Base-by-base conservation (phyloP, 53 echinoderm and acorn worm genomes). In the Echinometra lucunter region DNA sequence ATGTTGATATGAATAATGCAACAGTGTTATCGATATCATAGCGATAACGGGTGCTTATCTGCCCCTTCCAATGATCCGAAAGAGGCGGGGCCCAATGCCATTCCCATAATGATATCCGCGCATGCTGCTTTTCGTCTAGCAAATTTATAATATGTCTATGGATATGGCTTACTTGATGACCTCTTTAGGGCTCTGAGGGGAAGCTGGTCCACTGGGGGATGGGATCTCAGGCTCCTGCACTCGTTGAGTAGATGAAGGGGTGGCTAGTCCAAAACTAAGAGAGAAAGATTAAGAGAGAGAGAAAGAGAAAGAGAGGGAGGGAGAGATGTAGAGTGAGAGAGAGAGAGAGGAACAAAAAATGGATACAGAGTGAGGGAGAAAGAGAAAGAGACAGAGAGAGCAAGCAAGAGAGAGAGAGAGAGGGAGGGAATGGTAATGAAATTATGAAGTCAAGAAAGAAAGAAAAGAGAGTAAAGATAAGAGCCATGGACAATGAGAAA, bases 201-300 rank as follows among this genome's bases (percentile, higher is more conserved):
- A 88, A 47, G 93, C 66, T 89, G 95, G 93, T 81, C 83, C 95
- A 34, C 66, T 58, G 57, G 93, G 63, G 19, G 82, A 18, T 57
- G 56, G 35, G 4, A 38, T 78, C n/a, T 95, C 95, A 10, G 45
- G 66, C 25, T 95, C 95, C 19, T 17, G 78, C 21, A 78, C 2
- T 78, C 78, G 1, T 82, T 92, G 30, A 81, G 87, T 56, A 89
- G 78, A 91, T 30, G 95, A 30, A 4, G 92, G 95, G 69, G 96
- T 44, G 42, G 96, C 85, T 88, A 96, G 75, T n/a, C 96, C 95
- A 95, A 94, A 96, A 89, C 96, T 96, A 81, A 74, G 37, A 94
- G 60, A 82, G 3, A 40, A 23, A 0, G 53, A 66, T 28, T 27
- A 66, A 72, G 72, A 72, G 13, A 72, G 4, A 4, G 35, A 78